These are phyloP conservation scores for Invenusta paracnida DNA, from an alignment of 2,888 invertebrate species.

Conservation along the genomic window DNA sequence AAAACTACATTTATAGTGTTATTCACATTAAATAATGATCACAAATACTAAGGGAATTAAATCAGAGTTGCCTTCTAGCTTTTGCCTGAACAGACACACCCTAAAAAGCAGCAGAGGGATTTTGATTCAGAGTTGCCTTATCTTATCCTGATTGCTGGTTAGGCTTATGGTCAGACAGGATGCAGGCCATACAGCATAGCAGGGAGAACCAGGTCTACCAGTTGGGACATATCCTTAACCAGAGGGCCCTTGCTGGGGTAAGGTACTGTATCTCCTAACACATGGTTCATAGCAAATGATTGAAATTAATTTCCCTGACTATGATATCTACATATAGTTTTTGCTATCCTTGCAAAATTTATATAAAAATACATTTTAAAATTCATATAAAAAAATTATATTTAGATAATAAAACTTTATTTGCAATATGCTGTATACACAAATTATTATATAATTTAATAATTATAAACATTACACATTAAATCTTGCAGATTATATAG, in stretches of 20 bases:
- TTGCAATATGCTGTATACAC: too few relatives aligned
- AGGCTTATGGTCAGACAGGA: slow-evolving; percentile 23
- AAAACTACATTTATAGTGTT: neutral
- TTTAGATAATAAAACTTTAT: too few relatives aligned
- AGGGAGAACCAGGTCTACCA: slow-evolving; percentile 15
- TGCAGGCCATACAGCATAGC: neutral
- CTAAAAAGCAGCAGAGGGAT: slow-evolving; percentile 21
- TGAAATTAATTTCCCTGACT: too few relatives aligned
- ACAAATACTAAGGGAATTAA: neutral
- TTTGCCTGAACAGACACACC: neutral
- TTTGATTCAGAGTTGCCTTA: slow-evolving; percentile 9
- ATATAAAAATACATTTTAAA: too few relatives aligned
- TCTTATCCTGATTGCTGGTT: slow-evolving; percentile 19
- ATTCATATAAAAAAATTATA: too few relatives aligned
- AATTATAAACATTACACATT: too few relatives aligned
- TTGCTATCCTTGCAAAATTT: too few relatives aligned
- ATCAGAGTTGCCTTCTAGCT: neutral
- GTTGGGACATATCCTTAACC: slow-evolving; percentile 21
- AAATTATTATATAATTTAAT: too few relatives aligned
- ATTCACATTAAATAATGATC: neutral
- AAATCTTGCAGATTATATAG: too few relatives aligned
- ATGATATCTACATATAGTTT: too few relatives aligned
- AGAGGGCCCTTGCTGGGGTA: slow-evolving; percentile 10
- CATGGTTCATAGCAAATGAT: too few relatives aligned
- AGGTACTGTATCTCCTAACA: neutral